phyloP scores from a whole-genome alignment of 2,888 invertebrate species.

The Eupithecia dodoneata region DNA sequence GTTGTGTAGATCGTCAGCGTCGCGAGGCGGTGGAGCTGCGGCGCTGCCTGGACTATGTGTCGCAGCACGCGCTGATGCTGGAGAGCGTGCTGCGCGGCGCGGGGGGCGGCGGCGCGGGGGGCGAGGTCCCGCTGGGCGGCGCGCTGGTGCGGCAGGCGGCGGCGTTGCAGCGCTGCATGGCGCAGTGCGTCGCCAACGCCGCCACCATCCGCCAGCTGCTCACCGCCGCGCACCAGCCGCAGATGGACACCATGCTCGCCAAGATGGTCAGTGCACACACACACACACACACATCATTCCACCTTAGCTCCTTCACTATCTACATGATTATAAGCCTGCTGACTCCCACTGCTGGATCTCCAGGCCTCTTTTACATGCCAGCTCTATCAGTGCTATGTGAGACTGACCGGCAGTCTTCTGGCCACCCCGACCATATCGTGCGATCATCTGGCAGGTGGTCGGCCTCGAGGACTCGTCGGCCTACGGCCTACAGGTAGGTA shows the following conservation, averaged over 20 bases:
- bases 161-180: constrained; percentile 79
- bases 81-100: constrained; percentile 75
- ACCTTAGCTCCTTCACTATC: not conserved
- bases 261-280: constrained; percentile 75
- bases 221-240: constrained; percentile 73
- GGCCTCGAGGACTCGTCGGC: no score
- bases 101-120: constrained; percentile 45
- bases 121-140: constrained; percentile 69
- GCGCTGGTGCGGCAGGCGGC: constrained; percentile 76
- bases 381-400: no score
- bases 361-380: no score
- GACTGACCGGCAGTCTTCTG: no score
- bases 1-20: constrained; percentile 70
- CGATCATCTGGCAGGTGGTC: no score
- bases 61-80: constrained; percentile 77
- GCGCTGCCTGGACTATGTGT: constrained; percentile 78
- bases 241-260: constrained; percentile 80
- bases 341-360: no score
- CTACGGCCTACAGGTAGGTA: no score
- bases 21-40: constrained; percentile 75
- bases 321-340: no score
- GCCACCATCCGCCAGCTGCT: constrained; percentile 73
- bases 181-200: constrained; percentile 80
- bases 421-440: no score
- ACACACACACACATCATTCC: not conserved